Evolutionary conservation across 2,888 invertebrate species (phyloP).

Genomic region (Oligia strigilis): DNA sequence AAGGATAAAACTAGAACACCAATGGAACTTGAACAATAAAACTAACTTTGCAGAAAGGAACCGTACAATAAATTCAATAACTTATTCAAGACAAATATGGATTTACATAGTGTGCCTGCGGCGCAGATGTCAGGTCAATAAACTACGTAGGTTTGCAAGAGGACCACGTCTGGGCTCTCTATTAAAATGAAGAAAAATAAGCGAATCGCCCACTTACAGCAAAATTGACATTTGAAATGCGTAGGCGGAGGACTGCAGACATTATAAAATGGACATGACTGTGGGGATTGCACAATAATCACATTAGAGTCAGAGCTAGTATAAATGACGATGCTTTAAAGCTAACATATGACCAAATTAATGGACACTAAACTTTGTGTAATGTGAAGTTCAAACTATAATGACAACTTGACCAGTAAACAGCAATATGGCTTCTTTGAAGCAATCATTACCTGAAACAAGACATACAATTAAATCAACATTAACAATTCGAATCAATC

Average conservation of each 20-base stretch:
- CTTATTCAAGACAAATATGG: conserved; percentile 36
- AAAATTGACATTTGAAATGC: conserved; percentile 34
- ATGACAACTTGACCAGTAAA: neutral
- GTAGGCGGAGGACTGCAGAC: conserved; percentile 44
- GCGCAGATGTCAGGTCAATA: conserved; percentile 58
- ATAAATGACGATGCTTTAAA: conserved; percentile 12
- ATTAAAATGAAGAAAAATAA: conserved; percentile 59
- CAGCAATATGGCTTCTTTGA: neutral
- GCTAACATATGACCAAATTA: conserved; percentile 7
- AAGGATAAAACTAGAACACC: neutral
- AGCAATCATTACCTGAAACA: conserved; percentile 53
- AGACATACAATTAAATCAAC: conserved; percentile 9
- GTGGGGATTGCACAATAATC: conserved; percentile 30
- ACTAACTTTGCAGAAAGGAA: conserved; percentile 11
- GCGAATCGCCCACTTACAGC: conserved; percentile 62
- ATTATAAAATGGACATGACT: conserved; percentile 38
- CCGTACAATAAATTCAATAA: conserved; percentile 37
- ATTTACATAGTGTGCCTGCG: conserved; percentile 32
- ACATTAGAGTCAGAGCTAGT: conserved; percentile 19
- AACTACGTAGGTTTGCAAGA: conserved; percentile 59
- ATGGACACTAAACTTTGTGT: neutral
- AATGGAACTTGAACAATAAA: conserved; percentile 1
- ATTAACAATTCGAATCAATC: neutral
- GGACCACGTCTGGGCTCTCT: conserved; percentile 46
- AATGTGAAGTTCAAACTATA: conserved; percentile 11